Evolutionary conservation across 2,888 invertebrate species (phyloP).

Genomic region (Pheosia tremula): DNA sequence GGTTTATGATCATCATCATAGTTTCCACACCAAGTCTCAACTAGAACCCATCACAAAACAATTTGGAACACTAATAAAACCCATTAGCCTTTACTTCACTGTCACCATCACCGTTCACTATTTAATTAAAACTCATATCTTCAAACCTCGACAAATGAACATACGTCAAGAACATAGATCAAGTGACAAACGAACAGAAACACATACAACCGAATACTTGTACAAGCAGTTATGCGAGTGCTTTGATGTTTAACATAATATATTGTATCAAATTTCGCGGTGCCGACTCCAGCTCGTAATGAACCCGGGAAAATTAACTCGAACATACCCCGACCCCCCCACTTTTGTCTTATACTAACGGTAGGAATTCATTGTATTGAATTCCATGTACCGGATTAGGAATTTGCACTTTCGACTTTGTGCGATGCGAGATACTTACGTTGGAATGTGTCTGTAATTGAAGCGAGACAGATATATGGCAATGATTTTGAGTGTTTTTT

Average conservation of each 20-base stretch:
- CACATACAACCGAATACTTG: slow-evolving; percentile 5
- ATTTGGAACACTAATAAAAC: background rate
- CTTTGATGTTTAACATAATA: slow-evolving; percentile 19
- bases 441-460: slow-evolving; percentile 29
- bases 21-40: too few species aligned
- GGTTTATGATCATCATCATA: too few species aligned
- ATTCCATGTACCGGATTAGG: slow-evolving; percentile 46
- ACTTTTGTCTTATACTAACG: slow-evolving; percentile 36
- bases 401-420: slow-evolving; percentile 47
- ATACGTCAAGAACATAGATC: slow-evolving; percentile 2
- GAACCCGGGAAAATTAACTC: slow-evolving; percentile 49
- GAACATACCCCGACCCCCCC: background rate
- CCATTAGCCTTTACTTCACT: background rate
- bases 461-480: background rate
- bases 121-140: slow-evolving; percentile 6
- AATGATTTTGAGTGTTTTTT: background rate
- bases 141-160: slow-evolving; percentile 6
- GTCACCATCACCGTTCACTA: background rate
- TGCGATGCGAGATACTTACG: slow-evolving; percentile 17
- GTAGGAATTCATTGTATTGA: slow-evolving; percentile 50
- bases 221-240: slow-evolving; percentile 1
- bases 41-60: background rate
- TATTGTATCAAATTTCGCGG: slow-evolving; percentile 31
- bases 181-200: background rate
- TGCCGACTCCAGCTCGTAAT: slow-evolving; percentile 44